These are phyloP conservation scores for Amphipoea oculea DNA, from an alignment of 2,888 invertebrate species.

Conservation along the genomic window DNA sequence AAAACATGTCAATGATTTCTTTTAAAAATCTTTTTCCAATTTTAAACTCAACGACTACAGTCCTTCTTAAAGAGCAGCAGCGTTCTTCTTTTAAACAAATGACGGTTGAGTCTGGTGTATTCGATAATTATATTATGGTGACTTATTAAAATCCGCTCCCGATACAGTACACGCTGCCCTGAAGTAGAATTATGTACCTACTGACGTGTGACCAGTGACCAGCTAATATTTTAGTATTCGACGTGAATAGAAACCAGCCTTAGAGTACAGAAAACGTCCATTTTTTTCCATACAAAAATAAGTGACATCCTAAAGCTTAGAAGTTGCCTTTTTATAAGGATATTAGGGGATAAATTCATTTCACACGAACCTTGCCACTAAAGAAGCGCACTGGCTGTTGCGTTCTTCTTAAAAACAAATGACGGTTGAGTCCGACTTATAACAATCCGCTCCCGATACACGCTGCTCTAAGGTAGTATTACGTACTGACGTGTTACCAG, in stretches of 20 bases:
- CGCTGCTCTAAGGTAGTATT: slow-evolving; percentile 80
- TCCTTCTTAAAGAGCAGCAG: not conserved
- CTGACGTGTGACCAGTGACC: slow-evolving; percentile 53
- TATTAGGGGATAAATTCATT: no score
- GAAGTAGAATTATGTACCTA: slow-evolving; percentile 81
- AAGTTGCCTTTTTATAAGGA: no score
- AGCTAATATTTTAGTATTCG: slow-evolving; percentile 47
- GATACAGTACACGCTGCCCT: slow-evolving; percentile 77
- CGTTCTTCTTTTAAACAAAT: not conserved
- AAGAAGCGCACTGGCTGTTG: no score
- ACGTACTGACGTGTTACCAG: slow-evolving; percentile 67
- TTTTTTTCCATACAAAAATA: not conserved
- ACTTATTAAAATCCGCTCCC: slow-evolving; percentile 89
- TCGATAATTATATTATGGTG: slow-evolving; percentile 82
- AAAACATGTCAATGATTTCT: not conserved
- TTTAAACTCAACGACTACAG: not conserved
- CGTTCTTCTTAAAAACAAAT: no score
- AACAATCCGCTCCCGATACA: slow-evolving; percentile 88
- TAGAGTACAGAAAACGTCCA: not conserved
- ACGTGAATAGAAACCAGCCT: slow-evolving; percentile 10
- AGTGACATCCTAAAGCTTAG: no score
- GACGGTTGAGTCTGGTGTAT: not conserved
- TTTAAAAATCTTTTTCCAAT: not conserved
- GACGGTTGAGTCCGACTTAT: slow-evolving; percentile 73
- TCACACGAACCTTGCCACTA: no score